Conservation (phyloP, 53 echinoderm and acorn worm genomes). For the Arbacia lixula region DNA sequence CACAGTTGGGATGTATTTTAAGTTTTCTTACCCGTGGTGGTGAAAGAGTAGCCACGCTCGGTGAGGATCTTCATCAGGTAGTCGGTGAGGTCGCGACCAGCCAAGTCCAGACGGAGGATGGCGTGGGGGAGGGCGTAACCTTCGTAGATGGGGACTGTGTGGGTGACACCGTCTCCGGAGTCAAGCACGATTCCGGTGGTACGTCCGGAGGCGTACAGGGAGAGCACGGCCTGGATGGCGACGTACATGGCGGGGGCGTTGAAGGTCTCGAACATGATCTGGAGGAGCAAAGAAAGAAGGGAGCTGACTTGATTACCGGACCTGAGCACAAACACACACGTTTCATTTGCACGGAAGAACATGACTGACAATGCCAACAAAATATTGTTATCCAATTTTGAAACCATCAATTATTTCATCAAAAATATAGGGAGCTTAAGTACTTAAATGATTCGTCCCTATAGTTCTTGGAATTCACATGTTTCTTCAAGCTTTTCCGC, state of each 20-base stretch:
- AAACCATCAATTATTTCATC: no score
- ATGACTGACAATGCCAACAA: no score
- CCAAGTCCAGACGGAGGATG: slow-evolving; percentile 75
- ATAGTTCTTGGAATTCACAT: no score
- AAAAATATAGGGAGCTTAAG: no score
- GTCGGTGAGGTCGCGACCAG: slow-evolving; percentile 67
- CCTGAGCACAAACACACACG: no score
- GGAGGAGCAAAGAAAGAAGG: background rate
- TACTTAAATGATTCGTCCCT: no score
- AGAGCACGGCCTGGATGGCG: slow-evolving; percentile 71
- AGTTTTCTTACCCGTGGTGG: slow-evolving; percentile 61
- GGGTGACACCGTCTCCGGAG: slow-evolving; percentile 93
- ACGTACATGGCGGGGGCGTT: slow-evolving; percentile 62
- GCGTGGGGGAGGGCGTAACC: slow-evolving; percentile 78
- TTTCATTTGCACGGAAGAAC: no score
- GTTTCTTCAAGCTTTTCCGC: no score
- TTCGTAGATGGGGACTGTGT: slow-evolving; percentile 91
- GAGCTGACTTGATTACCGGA: no score
- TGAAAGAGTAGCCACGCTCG: slow-evolving; percentile 71
- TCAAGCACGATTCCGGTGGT: slow-evolving; percentile 93
- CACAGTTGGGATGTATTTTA: no score
- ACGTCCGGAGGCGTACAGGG: slow-evolving; percentile 93
- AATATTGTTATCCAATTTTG: no score
- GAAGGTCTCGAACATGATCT: slow-evolving; percentile 69
- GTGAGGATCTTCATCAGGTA: slow-evolving; percentile 76